Conservation (phyloP, 2,797 vertebrate species). For the Eutrigla gurnardus region DNA sequence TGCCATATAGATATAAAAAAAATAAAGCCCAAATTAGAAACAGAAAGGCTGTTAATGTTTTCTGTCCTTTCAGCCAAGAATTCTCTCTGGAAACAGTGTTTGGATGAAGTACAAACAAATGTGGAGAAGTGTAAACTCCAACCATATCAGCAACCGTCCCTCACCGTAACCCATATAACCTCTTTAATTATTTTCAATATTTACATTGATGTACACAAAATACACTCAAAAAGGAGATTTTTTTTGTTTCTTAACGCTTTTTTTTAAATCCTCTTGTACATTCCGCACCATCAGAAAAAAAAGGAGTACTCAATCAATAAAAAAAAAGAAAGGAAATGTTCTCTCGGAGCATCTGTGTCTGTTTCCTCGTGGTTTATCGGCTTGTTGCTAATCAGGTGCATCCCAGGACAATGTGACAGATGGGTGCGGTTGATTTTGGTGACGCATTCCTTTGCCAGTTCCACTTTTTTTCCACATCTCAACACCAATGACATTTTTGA, state of each 20-base stretch:
- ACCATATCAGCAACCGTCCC: constrained; percentile 62
- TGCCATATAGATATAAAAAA: constrained; percentile 73
- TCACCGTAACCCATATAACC: constrained; percentile 78
- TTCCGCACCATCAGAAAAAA: constrained; percentile 84
- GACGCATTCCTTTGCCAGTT: constrained; percentile 54
- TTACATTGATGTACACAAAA: constrained; percentile 91
- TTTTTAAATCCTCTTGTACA: constrained; percentile 80
- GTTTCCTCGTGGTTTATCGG: constrained; percentile 59
- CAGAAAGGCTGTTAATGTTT: constrained; percentile 60
- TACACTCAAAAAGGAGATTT: constrained; percentile 88
- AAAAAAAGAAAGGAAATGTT: constrained; percentile 73
- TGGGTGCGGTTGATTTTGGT: constrained; percentile 54
- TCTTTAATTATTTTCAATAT: constrained; percentile 87
- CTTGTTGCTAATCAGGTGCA: constrained; percentile 60
- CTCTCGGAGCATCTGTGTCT: constrained; percentile 63
- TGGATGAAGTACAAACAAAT: constrained; percentile 80
- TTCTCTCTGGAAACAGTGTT: constrained; percentile 68
- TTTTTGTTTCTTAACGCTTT: constrained; percentile 62
- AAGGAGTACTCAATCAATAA: constrained; percentile 57
- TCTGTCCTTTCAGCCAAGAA: constrained; percentile 65
- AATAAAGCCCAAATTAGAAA: constrained; percentile 69
- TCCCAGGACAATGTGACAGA: constrained; percentile 72
- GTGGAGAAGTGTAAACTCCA: constrained; percentile 72
- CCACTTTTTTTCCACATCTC: constrained; percentile 64
- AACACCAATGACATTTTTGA: constrained; percentile 67